phyloP scores from a whole-genome alignment of 2,888 invertebrate genomes.

The Ephialtes manifestator region DNA sequence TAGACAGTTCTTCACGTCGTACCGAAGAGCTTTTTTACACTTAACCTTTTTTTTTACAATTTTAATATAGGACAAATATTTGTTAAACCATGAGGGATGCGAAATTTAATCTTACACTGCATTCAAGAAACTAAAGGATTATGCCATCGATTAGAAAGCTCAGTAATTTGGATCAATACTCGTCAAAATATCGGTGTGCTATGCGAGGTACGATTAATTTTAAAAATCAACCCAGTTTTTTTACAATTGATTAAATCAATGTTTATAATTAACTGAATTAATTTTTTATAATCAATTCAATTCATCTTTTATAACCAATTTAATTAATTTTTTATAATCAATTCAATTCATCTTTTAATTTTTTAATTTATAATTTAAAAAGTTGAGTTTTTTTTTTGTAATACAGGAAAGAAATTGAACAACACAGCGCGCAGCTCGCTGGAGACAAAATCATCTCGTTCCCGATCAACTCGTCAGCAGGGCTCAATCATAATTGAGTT shows the following conservation, averaged over 20 bases:
- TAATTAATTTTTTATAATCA: too few relatives aligned
- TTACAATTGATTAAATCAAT: not conserved
- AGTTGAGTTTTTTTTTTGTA: constrained; percentile 1
- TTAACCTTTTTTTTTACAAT: constrained; percentile 25
- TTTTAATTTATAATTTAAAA: not conserved
- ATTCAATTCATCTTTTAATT: too few relatives aligned
- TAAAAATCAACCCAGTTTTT: not conserved
- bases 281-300: too few relatives aligned
- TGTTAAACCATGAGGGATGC: not conserved
- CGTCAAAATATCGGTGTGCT: constrained; percentile 36
- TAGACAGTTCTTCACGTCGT: constrained; percentile 30
- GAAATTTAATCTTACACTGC: constrained; percentile 3
- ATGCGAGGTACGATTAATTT: constrained; percentile 49
- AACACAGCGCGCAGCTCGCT: constrained; percentile 18
- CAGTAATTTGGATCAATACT: constrained; percentile 24
- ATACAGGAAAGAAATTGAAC: constrained; percentile 42
- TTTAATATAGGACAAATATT: not conserved
- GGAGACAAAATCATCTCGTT: constrained; percentile 41
- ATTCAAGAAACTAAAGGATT: not conserved
- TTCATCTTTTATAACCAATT: too few relatives aligned
- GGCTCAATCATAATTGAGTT: constrained; percentile 61
- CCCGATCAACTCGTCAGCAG: constrained; percentile 28
- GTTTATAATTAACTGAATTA: too few relatives aligned
- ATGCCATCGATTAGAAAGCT: constrained; percentile 46
- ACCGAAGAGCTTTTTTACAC: constrained; percentile 29